These are phyloP conservation scores for Temnothorax ravouxi DNA, from an alignment of 2,888 invertebrate species.

Conservation along the genomic window DNA sequence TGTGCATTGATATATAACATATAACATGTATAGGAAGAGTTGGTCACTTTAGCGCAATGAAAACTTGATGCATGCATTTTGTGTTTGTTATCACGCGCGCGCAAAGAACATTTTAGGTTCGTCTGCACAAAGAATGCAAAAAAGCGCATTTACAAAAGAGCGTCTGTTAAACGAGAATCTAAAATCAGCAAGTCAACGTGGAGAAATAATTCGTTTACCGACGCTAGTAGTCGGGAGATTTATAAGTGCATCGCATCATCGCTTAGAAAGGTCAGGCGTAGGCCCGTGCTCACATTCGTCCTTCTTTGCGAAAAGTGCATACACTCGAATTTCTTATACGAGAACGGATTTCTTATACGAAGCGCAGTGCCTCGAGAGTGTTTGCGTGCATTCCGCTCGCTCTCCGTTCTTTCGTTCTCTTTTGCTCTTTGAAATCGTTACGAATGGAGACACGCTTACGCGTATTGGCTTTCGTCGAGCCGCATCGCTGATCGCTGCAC, in stretches of 20 bases:
- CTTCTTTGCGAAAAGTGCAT: constrained; percentile 5
- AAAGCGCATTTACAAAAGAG: too few species aligned
- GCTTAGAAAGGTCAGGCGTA: neutral
- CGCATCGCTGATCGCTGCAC: constrained; percentile 74
- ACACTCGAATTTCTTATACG: constrained; percentile 10
- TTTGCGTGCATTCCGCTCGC: neutral
- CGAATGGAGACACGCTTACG: constrained; percentile 61
- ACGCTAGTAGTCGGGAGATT: neutral
- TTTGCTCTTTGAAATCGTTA: constrained; percentile 59
- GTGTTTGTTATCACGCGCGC: neutral
- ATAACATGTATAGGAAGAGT: neutral
- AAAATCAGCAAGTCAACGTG: neutral
- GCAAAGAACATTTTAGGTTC: neutral
- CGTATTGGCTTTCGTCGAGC: constrained; percentile 66
- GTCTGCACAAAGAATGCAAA: neutral
- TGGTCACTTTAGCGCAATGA: neutral
- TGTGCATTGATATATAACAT: neutral
- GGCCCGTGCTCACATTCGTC: constrained; percentile 12
- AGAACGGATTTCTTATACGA: constrained; percentile 19
- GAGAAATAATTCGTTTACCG: constrained; percentile 7
- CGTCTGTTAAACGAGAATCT: neutral
- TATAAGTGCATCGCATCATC: neutral
- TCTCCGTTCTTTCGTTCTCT: constrained; percentile 9
- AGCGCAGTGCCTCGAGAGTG: neutral
- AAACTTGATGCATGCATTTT: neutral